Evolutionary conservation across 2,113 vertebrate species (phyloP), one percentile per base, ranked within the genome.

Genomic region (Turdus rufiventris): DNA sequence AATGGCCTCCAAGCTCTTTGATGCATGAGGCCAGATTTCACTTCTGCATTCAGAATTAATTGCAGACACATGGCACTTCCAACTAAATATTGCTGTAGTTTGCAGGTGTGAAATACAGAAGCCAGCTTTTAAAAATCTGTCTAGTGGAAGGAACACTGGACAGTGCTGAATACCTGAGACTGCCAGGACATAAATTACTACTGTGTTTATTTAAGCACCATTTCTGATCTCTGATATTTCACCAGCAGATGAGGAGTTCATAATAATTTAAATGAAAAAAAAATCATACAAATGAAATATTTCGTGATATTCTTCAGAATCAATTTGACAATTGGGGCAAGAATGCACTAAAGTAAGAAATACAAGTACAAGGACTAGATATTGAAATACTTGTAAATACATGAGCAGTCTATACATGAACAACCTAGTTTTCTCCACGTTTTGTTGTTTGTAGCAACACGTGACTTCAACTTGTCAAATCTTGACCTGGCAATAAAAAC

Each of bases 31-130:
- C 91, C 91, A 96, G 82, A 50, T 75, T 94, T 94, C 85, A 77
- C 73, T 80, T 90, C 88, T 90, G 68, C 45, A 25, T 70, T 80
- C 85, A 83, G 67, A 80, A 68, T 82, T 70, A 91, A 81, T 51
- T 34, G 82, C 88, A 96, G 85, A 85, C 90, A 90, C 57, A 91
- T 18, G 29, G 72, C 3, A 14, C 75, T 96, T 96, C 93, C 88
- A 76, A 67, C 65, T 74, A 85, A 96, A 93, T 74, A 90, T 82
- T 96, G 91, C 82, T 88, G 85, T 17, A 90, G 90, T 54, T 62
- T 92, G 62, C 98, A 97, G 91, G 34, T 93, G 77, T 97, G 68
- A 74, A 94, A 93, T 78, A 73, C 94, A 58, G 91, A 97, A 96
- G 94, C 78, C 88, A 96, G 91, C 79, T 89, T 90, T 96, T 94